These are phyloP conservation scores for Potorous gilbertii DNA, from an alignment of 2,797 vertebrate genomes.

Conservation along the genomic window DNA sequence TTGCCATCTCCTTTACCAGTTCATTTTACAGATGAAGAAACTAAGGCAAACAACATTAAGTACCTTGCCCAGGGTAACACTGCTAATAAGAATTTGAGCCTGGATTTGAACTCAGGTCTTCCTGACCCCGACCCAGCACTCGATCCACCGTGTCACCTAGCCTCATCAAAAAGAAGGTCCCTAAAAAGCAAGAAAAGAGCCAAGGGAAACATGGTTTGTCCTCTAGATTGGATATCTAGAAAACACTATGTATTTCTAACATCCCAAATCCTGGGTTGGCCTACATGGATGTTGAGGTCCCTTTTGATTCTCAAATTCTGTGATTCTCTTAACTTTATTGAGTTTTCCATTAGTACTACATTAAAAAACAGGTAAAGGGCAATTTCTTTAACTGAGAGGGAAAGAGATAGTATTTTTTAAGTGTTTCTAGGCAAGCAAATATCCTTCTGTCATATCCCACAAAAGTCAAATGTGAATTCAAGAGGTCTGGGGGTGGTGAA, in stretches of 20 bases:
- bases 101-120: neutral
- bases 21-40: neutral
- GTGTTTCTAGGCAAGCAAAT: constrained; percentile 36
- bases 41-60: neutral
- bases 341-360: neutral
- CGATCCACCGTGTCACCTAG: neutral
- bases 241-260: constrained; percentile 5
- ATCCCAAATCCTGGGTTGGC: constrained; percentile 2
- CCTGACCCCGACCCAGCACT: neutral
- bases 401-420: constrained; percentile 12
- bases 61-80: neutral
- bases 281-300: neutral
- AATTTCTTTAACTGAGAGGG: neutral
- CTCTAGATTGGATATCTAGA: neutral
- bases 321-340: neutral
- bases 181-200: constrained; percentile 42
- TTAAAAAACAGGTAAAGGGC: neutral
- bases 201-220: constrained; percentile 5
- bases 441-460: neutral
- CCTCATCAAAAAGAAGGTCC: neutral
- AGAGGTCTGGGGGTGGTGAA: constrained; percentile 10
- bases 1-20: neutral
- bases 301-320: neutral
- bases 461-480: neutral
- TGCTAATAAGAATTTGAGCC: neutral